These are phyloP conservation scores for Eleginops maclovinus DNA, from an alignment of 2,113 vertebrate species.

Conservation along the genomic window DNA sequence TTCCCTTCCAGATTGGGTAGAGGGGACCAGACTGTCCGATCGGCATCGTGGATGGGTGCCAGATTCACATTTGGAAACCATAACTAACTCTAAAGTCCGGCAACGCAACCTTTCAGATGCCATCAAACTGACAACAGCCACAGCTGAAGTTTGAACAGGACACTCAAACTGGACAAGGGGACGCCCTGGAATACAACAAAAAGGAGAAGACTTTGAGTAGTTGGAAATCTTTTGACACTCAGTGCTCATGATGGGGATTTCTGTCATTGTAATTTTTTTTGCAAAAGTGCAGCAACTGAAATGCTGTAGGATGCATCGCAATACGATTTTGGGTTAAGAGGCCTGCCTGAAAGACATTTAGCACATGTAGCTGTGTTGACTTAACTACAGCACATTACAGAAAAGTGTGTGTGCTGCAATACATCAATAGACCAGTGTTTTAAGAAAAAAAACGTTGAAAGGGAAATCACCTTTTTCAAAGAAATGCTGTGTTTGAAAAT, in stretches of 20 bases:
- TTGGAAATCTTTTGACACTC: conserved; percentile 34
- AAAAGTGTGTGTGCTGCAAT: neutral
- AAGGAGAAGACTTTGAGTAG: neutral
- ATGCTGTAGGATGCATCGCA: conserved; percentile 18
- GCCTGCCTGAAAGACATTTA: conserved; percentile 21
- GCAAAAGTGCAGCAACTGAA: conserved; percentile 9
- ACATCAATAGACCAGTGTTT: conserved; percentile 28
- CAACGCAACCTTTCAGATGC: conserved; percentile 92
- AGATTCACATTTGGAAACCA: conserved; percentile 87
- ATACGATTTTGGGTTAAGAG: conserved; percentile 25
- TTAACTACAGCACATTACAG: conserved; percentile 13
- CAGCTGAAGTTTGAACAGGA: conserved; percentile 72
- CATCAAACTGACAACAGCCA: conserved; percentile 90
- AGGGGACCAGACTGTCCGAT: conserved; percentile 92
- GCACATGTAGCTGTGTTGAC: conserved; percentile 16
- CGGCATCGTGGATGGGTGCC: conserved; percentile 94
- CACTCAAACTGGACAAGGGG: neutral
- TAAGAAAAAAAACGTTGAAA: conserved; percentile 6
- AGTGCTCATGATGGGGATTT: conserved; percentile 14
- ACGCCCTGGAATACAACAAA: neutral
- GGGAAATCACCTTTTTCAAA: conserved; percentile 18
- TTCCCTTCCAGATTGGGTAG: conserved; percentile 89
- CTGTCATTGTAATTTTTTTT: conserved; percentile 5
- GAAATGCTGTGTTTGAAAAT: conserved; percentile 38
- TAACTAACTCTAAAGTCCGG: conserved; percentile 85